Evolutionary conservation across 2,797 vertebrate genomes (phyloP).

Genomic region (Linurgus olivaceus): DNA sequence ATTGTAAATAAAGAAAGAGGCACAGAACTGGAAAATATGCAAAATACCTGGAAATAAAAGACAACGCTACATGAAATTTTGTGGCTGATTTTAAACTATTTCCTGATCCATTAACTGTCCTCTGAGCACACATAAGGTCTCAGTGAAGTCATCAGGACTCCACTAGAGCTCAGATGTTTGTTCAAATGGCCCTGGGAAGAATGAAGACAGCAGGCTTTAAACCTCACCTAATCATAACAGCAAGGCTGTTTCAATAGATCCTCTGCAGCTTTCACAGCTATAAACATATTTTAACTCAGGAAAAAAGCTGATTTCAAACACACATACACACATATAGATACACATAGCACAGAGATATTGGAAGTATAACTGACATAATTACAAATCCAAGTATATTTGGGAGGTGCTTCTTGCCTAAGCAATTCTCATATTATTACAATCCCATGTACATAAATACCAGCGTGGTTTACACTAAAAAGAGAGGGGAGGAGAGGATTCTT

Average conservation of each 20-base stretch:
- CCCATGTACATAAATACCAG: background rate
- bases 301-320: background rate
- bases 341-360: background rate
- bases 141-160: background rate
- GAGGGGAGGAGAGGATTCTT: background rate
- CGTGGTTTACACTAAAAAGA: background rate
- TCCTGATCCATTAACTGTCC: background rate
- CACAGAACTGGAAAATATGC: background rate
- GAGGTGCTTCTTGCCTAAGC: background rate
- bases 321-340: background rate
- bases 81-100: background rate
- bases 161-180: background rate
- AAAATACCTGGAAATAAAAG: background rate
- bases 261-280: background rate
- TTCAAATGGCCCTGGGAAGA: background rate
- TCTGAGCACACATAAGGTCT: background rate
- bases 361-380: background rate
- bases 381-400: background rate
- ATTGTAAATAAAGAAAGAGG: background rate
- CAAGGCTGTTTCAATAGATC: background rate
- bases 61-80: background rate
- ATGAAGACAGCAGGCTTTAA: background rate
- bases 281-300: background rate
- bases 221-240: background rate
- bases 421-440: background rate